Base-by-base conservation (phyloP, 2,797 vertebrate species). In the Pseudocheirus occidentalis region DNA sequence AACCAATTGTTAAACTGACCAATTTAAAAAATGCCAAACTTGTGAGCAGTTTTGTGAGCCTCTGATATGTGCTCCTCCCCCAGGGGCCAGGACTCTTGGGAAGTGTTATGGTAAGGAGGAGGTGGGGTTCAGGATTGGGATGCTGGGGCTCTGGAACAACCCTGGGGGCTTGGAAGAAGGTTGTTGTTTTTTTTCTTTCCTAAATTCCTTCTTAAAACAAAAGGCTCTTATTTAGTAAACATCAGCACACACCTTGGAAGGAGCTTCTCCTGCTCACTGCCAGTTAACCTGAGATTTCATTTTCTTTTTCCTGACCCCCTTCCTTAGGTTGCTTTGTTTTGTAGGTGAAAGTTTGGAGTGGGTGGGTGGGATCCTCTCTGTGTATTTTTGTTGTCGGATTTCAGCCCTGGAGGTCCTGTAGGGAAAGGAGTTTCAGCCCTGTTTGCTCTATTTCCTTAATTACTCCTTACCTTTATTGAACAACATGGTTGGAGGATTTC, bases 181-280 rank as follows among this genome's bases (percentile, higher is more conserved):
- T 81, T 34, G 91, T 27, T 58, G 14, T 56, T 1, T 21, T 31
- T 4, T 40, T 55, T 27, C 34, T 91, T 62, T 87, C 57, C 55
- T 92, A 96, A 92, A 96, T 90, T 54, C 18, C 55, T 93, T 46
- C 55, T 92, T 94, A 93, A 95, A 97, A 94, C 96, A 96, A 95
- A 96, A 97, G 81, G 29, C 95, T 95, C 92, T 93, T 94, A 95
- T 97, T 95, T 97, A 94, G 90, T 94, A 94, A 96, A 92, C 81
- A 93, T 12, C 4, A 0, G 4, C 24, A 62, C 92, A 90, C 50
- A n/a, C 91, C 31, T 29, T 52, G 29, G 62, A 58, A 46, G 55
- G 18, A 54, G 89, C 21, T 59, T 90, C 92, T 91, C 46, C 14
- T 55, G 55, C 91, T 92, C 57, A 3, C 40, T 81, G 21, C 21